Evolutionary conservation across 2,888 invertebrate genomes (phyloP), one percentile per base, ranked within the genome.

Genomic region (Gastrophysa polygoni): DNA sequence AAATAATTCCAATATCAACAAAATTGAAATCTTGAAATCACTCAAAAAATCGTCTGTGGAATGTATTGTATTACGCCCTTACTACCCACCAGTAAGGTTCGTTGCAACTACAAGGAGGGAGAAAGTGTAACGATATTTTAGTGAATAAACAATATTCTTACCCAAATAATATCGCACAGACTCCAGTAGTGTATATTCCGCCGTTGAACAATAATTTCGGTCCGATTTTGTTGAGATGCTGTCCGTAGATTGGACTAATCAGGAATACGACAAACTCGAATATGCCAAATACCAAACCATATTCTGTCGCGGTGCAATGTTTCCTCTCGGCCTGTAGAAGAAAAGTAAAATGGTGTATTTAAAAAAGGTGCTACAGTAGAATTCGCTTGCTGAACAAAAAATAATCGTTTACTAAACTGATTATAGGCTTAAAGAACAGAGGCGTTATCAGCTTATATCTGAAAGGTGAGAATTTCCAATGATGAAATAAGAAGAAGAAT

Each of bases 271-370:
- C 88, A 59, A 95, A 82, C 78, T 95, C 93, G 80, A 93, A 95
- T 44, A 93, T 85, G 1, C 94, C 94, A 78, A 95, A 95, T 0
- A 95, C 93, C 67, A 94, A 83, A 0, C 95, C 95, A 77, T 92
- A 93, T 75, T 93, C 91, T 8, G 92, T 89, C 0, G 92, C 89
- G 14, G 90, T 85, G 16, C 93, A 92, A 7, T 91, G 90, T 82
- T 93, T 94, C 63, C 84, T 85, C 76, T 91, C 91, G 10, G 94
- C 95, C 92, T 93, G 81, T 8, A 85, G 82, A 72, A 62, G 59
- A 59, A n/a, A 51, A 51, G 4, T 10, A 7, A 17, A 17, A 2
- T 17, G 2, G 4, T 17, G 7, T 17, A n/a, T n/a, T n/a, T n/a
- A n/a, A n/a, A n/a, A n/a, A n/a, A n/a, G n/a, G n/a, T n/a, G n/a